A percentile compares a stretch with the other conserved stretches of the same genome.
Conservation (phyloP, 2,113 vertebrate species). For the Larimichthys polyactis region DNA sequence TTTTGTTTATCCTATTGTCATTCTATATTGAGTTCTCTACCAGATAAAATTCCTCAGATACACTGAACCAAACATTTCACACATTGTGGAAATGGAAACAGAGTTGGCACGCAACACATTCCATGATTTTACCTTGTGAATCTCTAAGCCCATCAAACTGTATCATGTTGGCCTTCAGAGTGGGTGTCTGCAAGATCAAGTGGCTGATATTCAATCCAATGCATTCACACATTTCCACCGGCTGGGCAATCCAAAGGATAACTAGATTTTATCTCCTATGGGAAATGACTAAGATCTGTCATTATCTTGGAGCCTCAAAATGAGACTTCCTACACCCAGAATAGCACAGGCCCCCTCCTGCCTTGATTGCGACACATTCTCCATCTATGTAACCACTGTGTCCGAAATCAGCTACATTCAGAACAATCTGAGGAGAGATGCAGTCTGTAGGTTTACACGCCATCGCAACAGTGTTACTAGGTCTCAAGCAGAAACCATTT, state of each 20-base stretch:
- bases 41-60: constrained; percentile 54
- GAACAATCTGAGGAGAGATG: constrained; percentile 69
- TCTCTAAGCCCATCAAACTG: constrained; percentile 72
- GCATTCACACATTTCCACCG: constrained; percentile 73
- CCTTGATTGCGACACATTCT: constrained; percentile 73
- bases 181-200: constrained; percentile 77
- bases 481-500: constrained; percentile 78
- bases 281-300: constrained; percentile 78
- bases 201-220: constrained; percentile 80
- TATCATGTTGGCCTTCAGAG: constrained; percentile 75
- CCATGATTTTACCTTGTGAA: constrained; percentile 75
- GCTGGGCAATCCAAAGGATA: constrained; percentile 79
- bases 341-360: constrained; percentile 77
- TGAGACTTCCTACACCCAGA: constrained; percentile 77
- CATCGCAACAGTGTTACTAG: constrained; percentile 84
- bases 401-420: constrained; percentile 68
- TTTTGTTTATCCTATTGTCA: constrained; percentile 39
- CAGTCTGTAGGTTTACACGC: constrained; percentile 72
- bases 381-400: constrained; percentile 73
- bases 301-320: constrained; percentile 78
- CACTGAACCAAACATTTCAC: constrained; percentile 62
- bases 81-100: constrained; percentile 63
- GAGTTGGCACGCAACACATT: constrained; percentile 69
- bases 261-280: constrained; percentile 76
- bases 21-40: constrained; percentile 51